Conservation (phyloP, 2,888 invertebrate genomes). For the Acanthoscelides obtectus region DNA sequence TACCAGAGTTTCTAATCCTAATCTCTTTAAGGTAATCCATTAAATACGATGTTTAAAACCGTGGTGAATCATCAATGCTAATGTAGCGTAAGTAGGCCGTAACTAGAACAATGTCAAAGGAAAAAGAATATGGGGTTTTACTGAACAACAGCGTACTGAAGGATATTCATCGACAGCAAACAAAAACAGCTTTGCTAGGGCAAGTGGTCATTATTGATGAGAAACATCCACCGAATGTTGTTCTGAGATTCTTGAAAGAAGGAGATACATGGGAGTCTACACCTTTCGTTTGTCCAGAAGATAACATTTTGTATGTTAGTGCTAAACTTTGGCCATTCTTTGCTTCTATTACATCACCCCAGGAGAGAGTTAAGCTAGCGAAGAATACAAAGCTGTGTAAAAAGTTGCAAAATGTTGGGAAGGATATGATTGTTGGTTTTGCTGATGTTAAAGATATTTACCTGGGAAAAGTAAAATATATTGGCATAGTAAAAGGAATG, state of each 20-base stretch:
- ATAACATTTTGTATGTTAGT: conserved; percentile 34
- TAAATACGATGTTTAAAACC: neutral
- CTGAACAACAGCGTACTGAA: conserved; percentile 33
- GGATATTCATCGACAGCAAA: conserved; percentile 17
- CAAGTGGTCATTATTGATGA: conserved; percentile 42
- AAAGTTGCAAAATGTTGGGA: conserved; percentile 42
- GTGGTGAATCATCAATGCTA: neutral
- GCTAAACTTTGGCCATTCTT: conserved; percentile 51
- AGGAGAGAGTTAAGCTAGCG: conserved; percentile 51
- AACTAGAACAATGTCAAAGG: conserved; percentile 29
- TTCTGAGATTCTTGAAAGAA: conserved; percentile 39
- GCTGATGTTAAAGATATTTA: conserved; percentile 36
- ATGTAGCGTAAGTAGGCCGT: neutral
- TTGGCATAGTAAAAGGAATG: conserved; percentile 52
- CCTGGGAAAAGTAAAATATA: conserved; percentile 50
- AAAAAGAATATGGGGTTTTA: conserved; percentile 35
- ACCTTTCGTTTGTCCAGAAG: conserved; percentile 36
- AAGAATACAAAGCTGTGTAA: conserved; percentile 47
- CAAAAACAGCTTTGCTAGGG: conserved; percentile 41
- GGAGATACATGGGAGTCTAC: conserved; percentile 40
- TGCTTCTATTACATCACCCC: conserved; percentile 50
- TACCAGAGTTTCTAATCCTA: neutral
- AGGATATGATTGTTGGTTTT: conserved; percentile 45
- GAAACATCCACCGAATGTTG: conserved; percentile 27
- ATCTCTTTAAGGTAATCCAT: neutral